phyloP scores from a whole-genome alignment of 1,140 invertebrate genomes.

The Scaptomyza montana region DNA sequence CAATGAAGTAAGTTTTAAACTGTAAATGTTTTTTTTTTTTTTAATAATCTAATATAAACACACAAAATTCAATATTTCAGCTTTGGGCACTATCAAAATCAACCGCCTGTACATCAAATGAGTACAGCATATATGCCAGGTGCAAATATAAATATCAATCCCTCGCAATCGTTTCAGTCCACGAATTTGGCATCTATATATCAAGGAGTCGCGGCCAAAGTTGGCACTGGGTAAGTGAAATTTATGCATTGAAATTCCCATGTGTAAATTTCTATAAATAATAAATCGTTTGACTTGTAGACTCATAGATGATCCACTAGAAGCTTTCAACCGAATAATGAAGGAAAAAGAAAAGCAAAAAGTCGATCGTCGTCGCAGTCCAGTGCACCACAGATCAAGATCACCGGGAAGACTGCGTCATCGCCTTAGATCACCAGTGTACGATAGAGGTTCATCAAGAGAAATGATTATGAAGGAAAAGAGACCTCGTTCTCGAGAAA shows the following conservation, averaged over 20 bases:
- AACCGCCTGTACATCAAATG: constrained; percentile 63
- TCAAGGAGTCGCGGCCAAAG: constrained; percentile 79
- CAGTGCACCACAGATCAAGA: constrained; percentile 68
- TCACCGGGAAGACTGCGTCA: constrained; percentile 67
- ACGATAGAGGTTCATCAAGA: constrained; percentile 52
- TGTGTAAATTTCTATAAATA: not conserved
- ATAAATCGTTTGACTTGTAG: constrained; percentile 78
- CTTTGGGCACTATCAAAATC: constrained; percentile 63
- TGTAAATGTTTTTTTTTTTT: not conserved
- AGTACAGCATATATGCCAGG: constrained; percentile 55
- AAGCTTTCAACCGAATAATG: constrained; percentile 93
- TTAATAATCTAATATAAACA: not conserved
- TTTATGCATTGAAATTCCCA: not conserved
- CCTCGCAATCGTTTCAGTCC: constrained; percentile 67
- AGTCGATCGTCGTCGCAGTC: constrained; percentile 85
- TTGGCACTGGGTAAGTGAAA: constrained; percentile 73
- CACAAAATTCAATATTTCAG: constrained; percentile 36
- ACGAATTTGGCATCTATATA: constrained; percentile 78
- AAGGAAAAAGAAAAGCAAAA: constrained; percentile 91
- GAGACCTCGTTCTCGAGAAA: constrained; percentile 60
- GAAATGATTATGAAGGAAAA: constrained; percentile 61
- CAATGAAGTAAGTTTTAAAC: constrained; percentile 54
- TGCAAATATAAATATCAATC: constrained; percentile 64
- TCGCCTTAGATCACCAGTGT: constrained; percentile 63
- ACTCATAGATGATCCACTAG: constrained; percentile 91